Evolutionary conservation across 2,888 invertebrate genomes (phyloP).

Genomic region (Asteroscopus sphinx): DNA sequence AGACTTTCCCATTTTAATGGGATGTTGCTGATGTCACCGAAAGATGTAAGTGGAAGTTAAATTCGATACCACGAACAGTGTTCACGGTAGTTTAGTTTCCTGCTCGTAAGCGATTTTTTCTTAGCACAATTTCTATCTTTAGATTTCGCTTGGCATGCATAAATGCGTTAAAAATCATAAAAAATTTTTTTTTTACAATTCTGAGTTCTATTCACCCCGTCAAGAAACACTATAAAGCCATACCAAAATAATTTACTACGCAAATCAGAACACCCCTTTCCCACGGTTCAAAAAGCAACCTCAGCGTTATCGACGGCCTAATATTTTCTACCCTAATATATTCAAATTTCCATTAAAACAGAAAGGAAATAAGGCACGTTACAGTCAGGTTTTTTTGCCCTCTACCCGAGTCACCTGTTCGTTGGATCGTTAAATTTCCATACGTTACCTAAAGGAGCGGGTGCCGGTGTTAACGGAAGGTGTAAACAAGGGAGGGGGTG

Average conservation of each 20-base stretch:
- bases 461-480: constrained; percentile 53
- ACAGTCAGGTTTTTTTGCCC: constrained; percentile 27
- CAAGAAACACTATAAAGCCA: not conserved
- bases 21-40: no score
- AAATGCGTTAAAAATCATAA: not conserved
- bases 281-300: not conserved
- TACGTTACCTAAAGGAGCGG: constrained; percentile 51
- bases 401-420: constrained; percentile 45
- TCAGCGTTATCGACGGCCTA: not conserved
- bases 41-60: no score
- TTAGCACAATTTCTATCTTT: no score
- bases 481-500: constrained; percentile 55
- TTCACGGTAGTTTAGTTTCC: no score
- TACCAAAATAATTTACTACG: not conserved
- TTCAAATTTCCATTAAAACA: constrained; percentile 30
- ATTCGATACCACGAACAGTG: no score
- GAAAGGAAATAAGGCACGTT: constrained; percentile 17
- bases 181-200: no score
- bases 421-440: constrained; percentile 62
- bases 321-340: constrained; percentile 9
- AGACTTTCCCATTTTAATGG: no score
- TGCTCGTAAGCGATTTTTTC: no score
- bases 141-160: no score
- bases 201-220: no score
- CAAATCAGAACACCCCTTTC: not conserved